phyloP scores from a whole-genome alignment of 1,140 invertebrate species.

The Caenorhabditis latens region DNA sequence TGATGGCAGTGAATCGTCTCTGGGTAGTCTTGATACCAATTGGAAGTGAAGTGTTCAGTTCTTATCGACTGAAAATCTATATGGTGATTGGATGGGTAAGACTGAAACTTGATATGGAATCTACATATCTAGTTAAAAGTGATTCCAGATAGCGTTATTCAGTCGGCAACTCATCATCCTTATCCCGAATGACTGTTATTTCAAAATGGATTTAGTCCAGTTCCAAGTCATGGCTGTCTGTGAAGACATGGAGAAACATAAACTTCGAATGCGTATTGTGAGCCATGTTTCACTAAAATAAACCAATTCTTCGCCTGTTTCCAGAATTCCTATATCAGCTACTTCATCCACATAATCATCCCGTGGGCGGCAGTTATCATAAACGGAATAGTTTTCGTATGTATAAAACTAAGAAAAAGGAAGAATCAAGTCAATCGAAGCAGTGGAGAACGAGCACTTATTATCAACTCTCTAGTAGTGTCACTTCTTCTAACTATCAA shows the following conservation, averaged over 20 bases:
- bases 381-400: not conserved
- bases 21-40: conserved; percentile 12
- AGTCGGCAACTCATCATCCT: conserved; percentile 9
- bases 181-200: conserved; percentile 16
- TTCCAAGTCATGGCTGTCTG: conserved; percentile 13
- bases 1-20: conserved; percentile 16
- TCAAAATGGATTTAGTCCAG: conserved; percentile 19
- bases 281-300: not conserved
- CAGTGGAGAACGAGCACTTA: not conserved
- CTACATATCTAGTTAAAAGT: not conserved
- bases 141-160: not conserved
- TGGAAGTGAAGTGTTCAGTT: not conserved
- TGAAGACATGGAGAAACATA: not conserved
- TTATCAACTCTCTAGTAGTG: not conserved
- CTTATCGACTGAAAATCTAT: not conserved
- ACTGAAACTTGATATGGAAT: not conserved
- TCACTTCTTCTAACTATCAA: not conserved
- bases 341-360: not conserved
- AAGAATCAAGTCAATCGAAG: not conserved
- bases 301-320: not conserved
- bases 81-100: conserved; percentile 8
- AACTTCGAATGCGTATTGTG: not conserved
- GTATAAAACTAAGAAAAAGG: not conserved
- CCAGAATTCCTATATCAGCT: not conserved
- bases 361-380: not conserved